phyloP scores from a whole-genome alignment of 1,140 invertebrate genomes.

The Oscheius sp. region DNA sequence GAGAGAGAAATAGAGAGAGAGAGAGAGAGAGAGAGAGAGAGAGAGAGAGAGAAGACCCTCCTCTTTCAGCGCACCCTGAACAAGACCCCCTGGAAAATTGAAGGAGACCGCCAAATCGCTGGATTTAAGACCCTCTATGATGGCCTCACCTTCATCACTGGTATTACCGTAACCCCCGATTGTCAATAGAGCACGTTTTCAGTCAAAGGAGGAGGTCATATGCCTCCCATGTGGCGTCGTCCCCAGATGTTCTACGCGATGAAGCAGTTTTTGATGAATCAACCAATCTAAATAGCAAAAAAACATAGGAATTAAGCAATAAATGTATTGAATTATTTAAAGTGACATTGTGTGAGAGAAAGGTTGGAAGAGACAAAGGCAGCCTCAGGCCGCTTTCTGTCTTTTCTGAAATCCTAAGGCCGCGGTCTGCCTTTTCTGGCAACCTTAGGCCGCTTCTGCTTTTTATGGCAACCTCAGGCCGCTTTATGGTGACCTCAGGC shows the following conservation, averaged over 20 bases:
- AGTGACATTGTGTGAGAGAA: too few relatives aligned
- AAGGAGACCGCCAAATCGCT: constrained; percentile 55
- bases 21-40: too few relatives aligned
- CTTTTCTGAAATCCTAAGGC: too few relatives aligned
- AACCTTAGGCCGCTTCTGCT: too few relatives aligned
- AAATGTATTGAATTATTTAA: not conserved
- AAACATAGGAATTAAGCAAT: not conserved
- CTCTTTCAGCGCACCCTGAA: constrained; percentile 40
- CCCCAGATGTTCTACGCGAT: constrained; percentile 63
- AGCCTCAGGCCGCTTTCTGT: too few relatives aligned
- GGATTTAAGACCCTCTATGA: constrained; percentile 60
- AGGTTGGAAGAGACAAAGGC: too few relatives aligned
- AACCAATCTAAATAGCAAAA: constrained; percentile 59
- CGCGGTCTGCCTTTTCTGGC: too few relatives aligned
- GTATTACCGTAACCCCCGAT: not conserved
- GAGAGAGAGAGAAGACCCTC: not conserved
- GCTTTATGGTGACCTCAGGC: too few relatives aligned
- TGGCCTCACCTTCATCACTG: constrained; percentile 58
- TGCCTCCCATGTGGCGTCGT: constrained; percentile 67
- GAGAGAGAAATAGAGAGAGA: too few relatives aligned
- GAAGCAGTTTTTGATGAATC: constrained; percentile 62
- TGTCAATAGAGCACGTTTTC: not conserved
- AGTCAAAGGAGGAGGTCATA: constrained; percentile 61
- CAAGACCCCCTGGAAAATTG: constrained; percentile 60
- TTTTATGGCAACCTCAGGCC: too few relatives aligned